Conservation (phyloP, 2,113 vertebrate genomes). For the Menura novaehollandiae region DNA sequence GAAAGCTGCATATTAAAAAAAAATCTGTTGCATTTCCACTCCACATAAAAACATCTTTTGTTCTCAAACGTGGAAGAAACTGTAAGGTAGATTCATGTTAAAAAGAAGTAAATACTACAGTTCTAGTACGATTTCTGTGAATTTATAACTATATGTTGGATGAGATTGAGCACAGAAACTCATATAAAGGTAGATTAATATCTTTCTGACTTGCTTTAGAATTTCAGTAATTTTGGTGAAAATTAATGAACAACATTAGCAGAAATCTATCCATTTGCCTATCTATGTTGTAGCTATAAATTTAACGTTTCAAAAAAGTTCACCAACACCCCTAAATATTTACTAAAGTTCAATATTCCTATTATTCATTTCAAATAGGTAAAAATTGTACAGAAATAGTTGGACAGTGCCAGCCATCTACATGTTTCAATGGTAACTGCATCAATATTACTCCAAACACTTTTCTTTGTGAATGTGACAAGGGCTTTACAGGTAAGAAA, state of each 20-base stretch:
- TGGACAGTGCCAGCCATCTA: slow-evolving; percentile 69
- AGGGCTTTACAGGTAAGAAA: slow-evolving; percentile 75
- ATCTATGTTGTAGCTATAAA: not conserved
- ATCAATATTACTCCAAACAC: slow-evolving; percentile 61
- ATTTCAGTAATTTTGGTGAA: not conserved
- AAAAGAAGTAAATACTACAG: not conserved
- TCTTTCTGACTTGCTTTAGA: not conserved
- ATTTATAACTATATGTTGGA: not conserved
- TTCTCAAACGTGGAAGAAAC: not conserved
- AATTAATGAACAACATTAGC: accelerated
- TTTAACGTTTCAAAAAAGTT: not conserved
- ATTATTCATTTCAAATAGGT: slow-evolving; percentile 58
- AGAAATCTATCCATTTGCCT: not conserved
- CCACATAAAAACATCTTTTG: not conserved
- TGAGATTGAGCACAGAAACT: not conserved
- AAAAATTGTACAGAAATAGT: slow-evolving; percentile 79
- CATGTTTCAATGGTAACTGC: slow-evolving; percentile 74
- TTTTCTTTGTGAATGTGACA: slow-evolving; percentile 74
- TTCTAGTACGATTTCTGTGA: not conserved
- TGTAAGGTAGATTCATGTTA: not conserved
- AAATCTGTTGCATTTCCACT: not conserved
- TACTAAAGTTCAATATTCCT: not conserved
- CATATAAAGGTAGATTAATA: not conserved
- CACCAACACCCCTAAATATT: not conserved
- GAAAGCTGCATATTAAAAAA: not conserved